Evolutionary conservation across 1,140 invertebrate genomes (phyloP), one percentile per base, ranked within the genome.

Genomic region (Ceratoteleas bidentatus): DNA sequence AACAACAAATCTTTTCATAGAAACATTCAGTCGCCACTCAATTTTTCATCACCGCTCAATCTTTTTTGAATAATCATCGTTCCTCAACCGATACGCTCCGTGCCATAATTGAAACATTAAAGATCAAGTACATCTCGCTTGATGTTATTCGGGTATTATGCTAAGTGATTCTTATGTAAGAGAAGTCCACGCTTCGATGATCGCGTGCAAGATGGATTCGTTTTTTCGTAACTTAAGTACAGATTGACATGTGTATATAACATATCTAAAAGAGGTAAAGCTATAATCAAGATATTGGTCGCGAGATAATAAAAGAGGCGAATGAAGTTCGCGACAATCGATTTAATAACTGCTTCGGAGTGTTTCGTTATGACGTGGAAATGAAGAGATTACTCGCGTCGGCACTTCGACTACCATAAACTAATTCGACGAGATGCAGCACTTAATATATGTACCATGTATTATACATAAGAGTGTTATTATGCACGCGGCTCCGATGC

Each of bases 281-380:
- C 54, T 47, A 60, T 70, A 74, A 83, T 79, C 69, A 75, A 75
- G 70, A 75, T 53, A 58, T 83, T 52, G 69, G 34, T 70, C 36
- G 34, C 58, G 24, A 15, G 5, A 5, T 58, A 65, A 66, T 62
- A 70, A 68, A 52, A 45, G 32, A 72, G 52, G 34, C 15, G 15
- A 53, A 33, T 32, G 33, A 54, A 40, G 43, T 61, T 58, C 40
- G 14, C 54, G 9, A 52, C 6, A 61, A 65, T 68, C 60, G 15
- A 65, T 78, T 70, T 78, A 65, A 78, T 60, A 43, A 65, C 0
- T 15, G 52, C 52, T 68, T 57, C 66, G 58, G 75, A 43, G 38
- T 16, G 38, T 65, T 64, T 69, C 14, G n/a, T 47, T 11, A 38
- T 14, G 52, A 65, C 14, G 64, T 56, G 57, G 43, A 65, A 72